These are phyloP conservation scores for Tipula unca DNA, from an alignment of 2,888 invertebrate species.

Conservation along the genomic window DNA sequence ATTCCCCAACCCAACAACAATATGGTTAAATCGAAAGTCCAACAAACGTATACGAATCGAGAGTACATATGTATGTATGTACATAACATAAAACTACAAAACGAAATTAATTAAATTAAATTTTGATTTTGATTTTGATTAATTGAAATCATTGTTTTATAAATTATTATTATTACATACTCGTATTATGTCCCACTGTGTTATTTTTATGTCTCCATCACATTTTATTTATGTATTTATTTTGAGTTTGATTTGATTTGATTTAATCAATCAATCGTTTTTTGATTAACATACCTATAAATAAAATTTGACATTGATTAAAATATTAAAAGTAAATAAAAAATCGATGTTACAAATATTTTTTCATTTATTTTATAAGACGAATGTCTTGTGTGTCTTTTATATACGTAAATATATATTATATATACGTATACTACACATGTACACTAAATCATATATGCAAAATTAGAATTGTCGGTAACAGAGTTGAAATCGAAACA, in stretches of 20 bases:
- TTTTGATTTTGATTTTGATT: background rate
- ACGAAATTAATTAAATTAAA: background rate
- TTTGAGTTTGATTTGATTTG: background rate
- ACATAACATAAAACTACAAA: background rate
- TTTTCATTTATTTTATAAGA: too few species aligned
- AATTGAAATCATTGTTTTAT: background rate
- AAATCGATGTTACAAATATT: background rate
- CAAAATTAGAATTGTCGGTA: background rate
- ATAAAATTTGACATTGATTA: background rate
- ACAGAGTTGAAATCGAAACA: background rate
- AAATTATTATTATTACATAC: background rate
- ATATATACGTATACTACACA: too few species aligned
- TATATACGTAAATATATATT: background rate
- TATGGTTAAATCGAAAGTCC: background rate
- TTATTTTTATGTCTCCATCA: slow-evolving; percentile 4
- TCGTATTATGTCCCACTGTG: background rate
- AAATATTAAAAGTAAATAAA: background rate
- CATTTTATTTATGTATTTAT: background rate
- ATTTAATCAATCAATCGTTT: slow-evolving; percentile 14
- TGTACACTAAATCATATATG: background rate
- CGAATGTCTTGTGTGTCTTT: background rate
- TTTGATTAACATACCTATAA: background rate
- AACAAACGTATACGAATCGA: too few species aligned
- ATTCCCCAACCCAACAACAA: background rate
- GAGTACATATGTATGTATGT: background rate